Conservation (phyloP, 2,888 invertebrate species). For the Eretmocerus hayati region DNA sequence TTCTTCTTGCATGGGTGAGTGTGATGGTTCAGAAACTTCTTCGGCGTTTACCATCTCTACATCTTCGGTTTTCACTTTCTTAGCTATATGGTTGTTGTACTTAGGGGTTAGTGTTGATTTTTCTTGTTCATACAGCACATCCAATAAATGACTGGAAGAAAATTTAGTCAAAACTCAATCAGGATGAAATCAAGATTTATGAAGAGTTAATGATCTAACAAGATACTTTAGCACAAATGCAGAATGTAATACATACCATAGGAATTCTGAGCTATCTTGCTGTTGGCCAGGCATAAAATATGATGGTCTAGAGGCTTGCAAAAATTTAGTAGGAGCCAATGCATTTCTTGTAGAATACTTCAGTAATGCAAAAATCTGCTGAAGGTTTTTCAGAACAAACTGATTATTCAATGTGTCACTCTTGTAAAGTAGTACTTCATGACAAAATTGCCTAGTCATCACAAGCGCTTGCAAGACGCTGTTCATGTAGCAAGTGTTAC, state of each 20-base stretch:
- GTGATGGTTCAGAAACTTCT: conserved; percentile 17
- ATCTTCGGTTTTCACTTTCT: conserved; percentile 30
- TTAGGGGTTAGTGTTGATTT: conserved; percentile 32
- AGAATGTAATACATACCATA: conserved; percentile 52
- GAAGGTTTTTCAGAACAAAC: conserved; percentile 55
- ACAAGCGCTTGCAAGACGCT: conserved; percentile 77
- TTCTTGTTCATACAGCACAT: conserved; percentile 69
- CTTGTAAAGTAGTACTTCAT: conserved; percentile 53
- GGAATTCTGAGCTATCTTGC: conserved; percentile 83
- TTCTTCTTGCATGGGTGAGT: conserved; percentile 23
- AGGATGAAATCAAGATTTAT: not conserved
- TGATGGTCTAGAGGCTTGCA: conserved; percentile 65
- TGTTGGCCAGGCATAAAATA: conserved; percentile 73
- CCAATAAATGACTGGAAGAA: conserved; percentile 57
- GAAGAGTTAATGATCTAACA: not conserved
- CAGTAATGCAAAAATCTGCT: conserved; percentile 67
- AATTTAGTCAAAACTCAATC: conserved; percentile 6
- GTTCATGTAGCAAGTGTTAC: conserved; percentile 88
- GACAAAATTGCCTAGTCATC: conserved; percentile 73
- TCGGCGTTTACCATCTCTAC: conserved; percentile 28
- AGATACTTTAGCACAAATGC: too few relatives aligned
- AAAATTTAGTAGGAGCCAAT: conserved; percentile 65
- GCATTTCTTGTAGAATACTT: conserved; percentile 61
- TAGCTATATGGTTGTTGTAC: conserved; percentile 10
- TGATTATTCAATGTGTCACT: conserved; percentile 26